Evolutionary conservation across 1,140 invertebrate genomes (phyloP), one percentile per base, ranked within the genome.

Genomic region (Marisa cornuarietis): DNA sequence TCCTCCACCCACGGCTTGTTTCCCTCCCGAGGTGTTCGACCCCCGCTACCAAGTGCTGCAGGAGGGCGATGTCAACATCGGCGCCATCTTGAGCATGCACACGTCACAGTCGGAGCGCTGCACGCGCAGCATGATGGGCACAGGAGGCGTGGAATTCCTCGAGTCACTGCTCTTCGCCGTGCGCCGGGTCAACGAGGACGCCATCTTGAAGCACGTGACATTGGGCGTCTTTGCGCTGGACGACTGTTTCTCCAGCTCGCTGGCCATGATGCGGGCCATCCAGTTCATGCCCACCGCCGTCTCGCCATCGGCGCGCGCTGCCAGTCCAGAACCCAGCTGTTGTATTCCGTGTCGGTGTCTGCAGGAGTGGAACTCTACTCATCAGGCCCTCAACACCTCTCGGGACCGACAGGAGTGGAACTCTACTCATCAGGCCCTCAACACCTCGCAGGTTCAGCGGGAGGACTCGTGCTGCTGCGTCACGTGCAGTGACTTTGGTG

Each of bases 241-340:
- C 54, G 83, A 86, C 73, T 86, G 85, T 51, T 76, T 81, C 51
- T 80, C 80, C 1, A 65, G 81, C 24, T 83, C 85, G 5, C 82
- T 84, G 68, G 81, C 83, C 13, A 74, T 86, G 7, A 79, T 83
- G 14, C 58, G 85, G 18, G 83, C 83, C 11, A 79, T 86, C 42
- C 85, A 84, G 78, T 86, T 86, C 68, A 86, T 86, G 85, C 85
- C 85, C 22, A 65, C 24, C 31, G 71, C 76, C 4, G 76, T 54
- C 22, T 24, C 18, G 20, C 65, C 26, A 26, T 75, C 26, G 58
- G 16, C 26, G 58, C 42, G 61, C 78, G 63, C 65, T 58, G 54
- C 13, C 54, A 79, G 61, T 18, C 58, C 20, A 10, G 10, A 13
- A 20, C 11, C 54, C 16, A 8, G 54, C 54, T 58, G 54, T 8